These are phyloP conservation scores for Ctenoplectra terminalis DNA, from an alignment of 1,140 invertebrate genomes.

Conservation along the genomic window DNA sequence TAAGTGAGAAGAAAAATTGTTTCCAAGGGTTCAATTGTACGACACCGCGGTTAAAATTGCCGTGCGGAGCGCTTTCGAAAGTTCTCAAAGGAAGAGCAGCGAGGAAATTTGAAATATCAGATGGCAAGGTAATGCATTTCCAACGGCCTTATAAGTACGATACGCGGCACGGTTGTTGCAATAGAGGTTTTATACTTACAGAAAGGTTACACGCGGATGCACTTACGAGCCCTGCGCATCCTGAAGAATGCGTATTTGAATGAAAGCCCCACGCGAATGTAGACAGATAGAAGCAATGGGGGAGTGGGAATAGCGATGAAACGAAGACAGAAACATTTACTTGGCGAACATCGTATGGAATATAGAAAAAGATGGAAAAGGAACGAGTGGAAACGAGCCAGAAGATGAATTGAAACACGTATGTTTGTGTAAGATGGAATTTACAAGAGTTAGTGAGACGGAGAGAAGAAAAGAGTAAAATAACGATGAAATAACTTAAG, in stretches of 20 bases:
- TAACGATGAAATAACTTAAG: no score
- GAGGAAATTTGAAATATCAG: conserved; percentile 62
- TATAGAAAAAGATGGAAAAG: conserved; percentile 17
- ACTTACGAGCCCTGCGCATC: conserved; percentile 56
- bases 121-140: conserved; percentile 42
- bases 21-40: not conserved
- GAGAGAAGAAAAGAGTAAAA: not conserved
- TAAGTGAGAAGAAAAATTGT: no score
- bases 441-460: not conserved
- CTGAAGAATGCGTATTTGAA: conserved; percentile 60
- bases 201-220: conserved; percentile 70
- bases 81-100: no score
- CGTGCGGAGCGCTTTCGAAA: not conserved
- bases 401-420: conserved; percentile 7
- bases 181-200: conserved; percentile 54
- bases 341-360: not conserved
- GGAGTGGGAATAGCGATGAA: not conserved
- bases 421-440: not conserved
- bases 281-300: not conserved
- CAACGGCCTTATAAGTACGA: conserved; percentile 63
- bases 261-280: conserved; percentile 51
- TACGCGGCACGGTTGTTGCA: conserved; percentile 55
- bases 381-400: no score
- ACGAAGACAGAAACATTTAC: not conserved
- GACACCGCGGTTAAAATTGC: not conserved